phyloP scores from a whole-genome alignment of 2,888 invertebrate genomes.

The Mamestra brassicae region DNA sequence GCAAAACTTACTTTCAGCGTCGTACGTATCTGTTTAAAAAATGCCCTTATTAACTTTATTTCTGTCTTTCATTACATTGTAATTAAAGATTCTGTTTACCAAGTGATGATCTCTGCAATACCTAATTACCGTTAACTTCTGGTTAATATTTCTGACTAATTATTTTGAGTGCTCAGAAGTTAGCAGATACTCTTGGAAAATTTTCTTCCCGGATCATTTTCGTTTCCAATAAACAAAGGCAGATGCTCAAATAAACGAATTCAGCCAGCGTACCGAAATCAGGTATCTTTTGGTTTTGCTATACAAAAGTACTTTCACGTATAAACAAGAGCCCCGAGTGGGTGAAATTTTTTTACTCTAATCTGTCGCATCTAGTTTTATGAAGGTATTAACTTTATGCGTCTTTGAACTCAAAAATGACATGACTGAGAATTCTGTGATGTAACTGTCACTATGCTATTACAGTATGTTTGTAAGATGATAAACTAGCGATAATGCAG shows the following conservation, averaged over 20 bases:
- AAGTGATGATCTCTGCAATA: conserved; percentile 6
- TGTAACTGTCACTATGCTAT: too few species aligned
- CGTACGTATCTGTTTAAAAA: neutral
- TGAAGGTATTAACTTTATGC: neutral
- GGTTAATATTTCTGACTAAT: conserved; percentile 34
- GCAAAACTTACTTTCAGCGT: neutral
- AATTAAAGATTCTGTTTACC: neutral
- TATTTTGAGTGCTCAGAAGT: conserved; percentile 23
- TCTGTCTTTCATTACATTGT: neutral
- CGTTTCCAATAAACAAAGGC: conserved; percentile 27
- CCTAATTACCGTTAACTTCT: conserved; percentile 17
- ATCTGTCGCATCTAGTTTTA: conserved; percentile 1
- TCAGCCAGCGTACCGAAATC: neutral
- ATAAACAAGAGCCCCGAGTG: neutral
- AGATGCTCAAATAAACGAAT: neutral
- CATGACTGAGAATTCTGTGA: neutral
- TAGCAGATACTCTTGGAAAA: neutral
- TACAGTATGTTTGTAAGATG: neutral
- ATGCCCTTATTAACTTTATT: neutral
- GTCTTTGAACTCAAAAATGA: neutral
- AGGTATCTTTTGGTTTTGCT: neutral
- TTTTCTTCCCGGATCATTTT: conserved; percentile 29
- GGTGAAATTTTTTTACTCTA: neutral
- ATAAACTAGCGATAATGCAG: neutral
- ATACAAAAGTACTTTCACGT: neutral